Evolutionary conservation across 2,113 vertebrate genomes (phyloP), one percentile per base, ranked within the genome.

Genomic region (Prietella phreatophila): DNA sequence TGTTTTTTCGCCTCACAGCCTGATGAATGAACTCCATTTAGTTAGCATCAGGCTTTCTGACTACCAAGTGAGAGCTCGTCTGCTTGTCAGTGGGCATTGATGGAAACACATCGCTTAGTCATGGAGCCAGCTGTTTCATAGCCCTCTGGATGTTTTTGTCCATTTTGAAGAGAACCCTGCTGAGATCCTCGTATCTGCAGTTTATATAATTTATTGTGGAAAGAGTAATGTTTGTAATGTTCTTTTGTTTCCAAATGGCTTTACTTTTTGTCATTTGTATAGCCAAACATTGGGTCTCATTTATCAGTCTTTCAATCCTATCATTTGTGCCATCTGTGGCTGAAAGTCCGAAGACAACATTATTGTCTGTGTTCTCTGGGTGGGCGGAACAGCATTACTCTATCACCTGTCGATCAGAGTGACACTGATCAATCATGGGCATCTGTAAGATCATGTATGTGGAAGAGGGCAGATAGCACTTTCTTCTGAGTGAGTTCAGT

Each of bases 81-180:
- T 86, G 87, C 69, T 87, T 89, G 87, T 90, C 82, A 88, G 53
- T 85, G 82, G 84, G 86, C 76, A 87, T 85, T 85, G 85, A 81
- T 25, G 78, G 84, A 87, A 87, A 55, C 67, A 33, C n/a, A 56
- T 85, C 82, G 63, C 67, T 87, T 85, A 76, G 81, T 60, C 73
- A 89, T 47, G 30, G 58, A 87, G 39, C 76, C 87, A 91, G 91
- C 86, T 90, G 89, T 75, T 86, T 42, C 53, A 76, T 67, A 39
- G 30, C 58, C 53, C 50, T 85, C 58, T 30, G 82, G 83, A 89
- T 81, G 82, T 78, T 90, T 76, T 86, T 69, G 79, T 85, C 58
- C 20, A 50, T 88, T 88, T 86, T 2, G 25, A 75, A 88, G 42
- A 67, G 36, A 85, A 39, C 75, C 86, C 79, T 82, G 79, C 36